Base-by-base conservation (phyloP, 2,113 vertebrate genomes). In the Tiliqua scincoides region DNA sequence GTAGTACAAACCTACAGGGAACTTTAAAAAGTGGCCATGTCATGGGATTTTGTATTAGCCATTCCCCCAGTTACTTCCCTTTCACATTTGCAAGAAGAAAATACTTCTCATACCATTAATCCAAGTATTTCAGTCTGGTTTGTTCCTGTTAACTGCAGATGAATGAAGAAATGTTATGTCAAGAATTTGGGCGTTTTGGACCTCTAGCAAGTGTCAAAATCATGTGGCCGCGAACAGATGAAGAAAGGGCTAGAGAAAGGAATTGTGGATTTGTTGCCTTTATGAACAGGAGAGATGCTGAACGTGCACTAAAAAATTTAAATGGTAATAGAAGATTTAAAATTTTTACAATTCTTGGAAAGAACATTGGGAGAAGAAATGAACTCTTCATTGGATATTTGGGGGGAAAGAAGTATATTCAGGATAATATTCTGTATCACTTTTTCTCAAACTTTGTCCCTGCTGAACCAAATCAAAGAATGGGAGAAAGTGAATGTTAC, bases 191-290 rank as follows among this genome's bases (percentile, higher is more conserved):
- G 71, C 97, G 98, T 77, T 99, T 99, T 88, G 99, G 99, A 75
- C 99, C 99, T 0, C 95, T 99, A 94, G 99, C 99, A 2, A 99
- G 99, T 89, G 99, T 99, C 92, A 99, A 99, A 96, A 99, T 99
- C 93, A 99, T 99, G 99, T 99, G 99, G 99, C 99, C 99, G 17
- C 97, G 99, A 96, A 99, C 99, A 27, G 98, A 99, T 89, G 99
- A 99, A 95, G 99, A 99, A 94, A 97, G 99, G 95, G 99, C 99
- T 83, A 97, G 99, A 93, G 99, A 99, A 92, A 98, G 99, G 93
- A 99, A 99, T 93, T 99, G 99, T 95, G 99, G 99, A 81, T 99
- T 99, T 96, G 99, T 99, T 94, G 99, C 99, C 59, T 99, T 99
- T 95, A 99, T 99, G 99, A 99, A 98, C 91, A 97, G 99, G 95